Conservation (phyloP, 2,113 vertebrate species). For the Helogale parvula region DNA sequence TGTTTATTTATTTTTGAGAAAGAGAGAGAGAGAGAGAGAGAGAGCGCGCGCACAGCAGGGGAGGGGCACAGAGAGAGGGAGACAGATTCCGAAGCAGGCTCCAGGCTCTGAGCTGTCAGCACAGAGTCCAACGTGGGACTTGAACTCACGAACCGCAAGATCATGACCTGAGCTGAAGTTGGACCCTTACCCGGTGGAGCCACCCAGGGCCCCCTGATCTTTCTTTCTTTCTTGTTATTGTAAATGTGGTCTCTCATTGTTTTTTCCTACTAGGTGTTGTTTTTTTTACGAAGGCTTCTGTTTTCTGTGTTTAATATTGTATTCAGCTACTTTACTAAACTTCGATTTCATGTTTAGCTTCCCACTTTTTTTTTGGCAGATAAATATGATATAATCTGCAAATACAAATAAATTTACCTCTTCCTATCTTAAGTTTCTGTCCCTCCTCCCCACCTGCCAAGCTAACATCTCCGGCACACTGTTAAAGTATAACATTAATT, state of each 20-base stretch:
- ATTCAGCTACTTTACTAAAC: background rate
- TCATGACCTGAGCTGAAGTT: too few relatives aligned
- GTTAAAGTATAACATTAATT: background rate
- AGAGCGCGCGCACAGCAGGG: too few relatives aligned
- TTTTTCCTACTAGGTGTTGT: background rate
- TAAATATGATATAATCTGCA: background rate
- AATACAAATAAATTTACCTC: background rate
- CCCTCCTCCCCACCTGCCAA: background rate
- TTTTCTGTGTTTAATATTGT: background rate
- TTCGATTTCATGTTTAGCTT: background rate
- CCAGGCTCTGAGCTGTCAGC: too few relatives aligned
- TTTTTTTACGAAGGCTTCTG: background rate
- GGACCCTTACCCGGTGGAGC: too few relatives aligned
- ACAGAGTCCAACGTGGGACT: too few relatives aligned
- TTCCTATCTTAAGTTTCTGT: background rate
- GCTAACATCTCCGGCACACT: background rate
- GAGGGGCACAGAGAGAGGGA: too few relatives aligned
- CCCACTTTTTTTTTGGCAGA: background rate
- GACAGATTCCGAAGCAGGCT: too few relatives aligned
- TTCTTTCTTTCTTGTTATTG: background rate
- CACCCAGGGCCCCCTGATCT: too few relatives aligned
- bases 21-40: too few relatives aligned
- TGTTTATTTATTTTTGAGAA: too few relatives aligned
- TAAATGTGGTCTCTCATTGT: background rate
- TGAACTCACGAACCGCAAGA: too few relatives aligned